These are phyloP conservation scores for Coreoperca whiteheadi DNA, from an alignment of 2,113 vertebrate genomes.

Conservation along the genomic window DNA sequence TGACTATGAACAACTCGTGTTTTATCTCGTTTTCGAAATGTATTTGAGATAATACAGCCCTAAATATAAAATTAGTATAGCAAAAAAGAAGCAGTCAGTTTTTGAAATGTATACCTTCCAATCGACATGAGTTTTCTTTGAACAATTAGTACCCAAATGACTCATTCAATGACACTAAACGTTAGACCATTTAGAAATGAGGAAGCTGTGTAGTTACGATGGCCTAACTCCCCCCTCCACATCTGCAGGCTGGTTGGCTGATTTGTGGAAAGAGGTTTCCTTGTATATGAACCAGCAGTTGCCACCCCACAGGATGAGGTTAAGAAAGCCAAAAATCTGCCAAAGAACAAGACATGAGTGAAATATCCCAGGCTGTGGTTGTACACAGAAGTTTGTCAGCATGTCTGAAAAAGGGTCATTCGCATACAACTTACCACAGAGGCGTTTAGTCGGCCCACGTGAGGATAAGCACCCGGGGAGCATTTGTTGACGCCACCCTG, in stretches of 20 bases:
- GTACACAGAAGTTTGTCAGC: background rate
- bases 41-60: background rate
- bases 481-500: conserved; percentile 60
- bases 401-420: background rate
- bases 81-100: conserved; percentile 13
- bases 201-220: conserved; percentile 54
- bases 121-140: background rate
- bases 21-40: background rate
- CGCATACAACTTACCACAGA: conserved; percentile 89
- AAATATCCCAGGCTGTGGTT: background rate
- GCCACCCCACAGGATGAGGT: conserved; percentile 93
- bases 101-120: conserved; percentile 10
- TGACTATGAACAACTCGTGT: background rate
- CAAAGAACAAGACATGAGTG: background rate
- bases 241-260: conserved; percentile 83
- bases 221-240: conserved; percentile 66
- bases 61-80: conserved; percentile 12
- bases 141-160: conserved; percentile 44
- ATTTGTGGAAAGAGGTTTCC: conserved; percentile 91
- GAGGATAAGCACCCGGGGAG: conserved; percentile 82
- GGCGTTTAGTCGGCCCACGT: conserved; percentile 92
- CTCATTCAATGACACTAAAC: conserved; percentile 30
- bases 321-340: conserved; percentile 96
- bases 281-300: conserved; percentile 98
- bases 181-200: conserved; percentile 37